Percentiles rank a stretch among this genome's conserved stretches.
Conservation (phyloP, 2,113 vertebrate genomes). For the Ceyx cyanopectus region DNA sequence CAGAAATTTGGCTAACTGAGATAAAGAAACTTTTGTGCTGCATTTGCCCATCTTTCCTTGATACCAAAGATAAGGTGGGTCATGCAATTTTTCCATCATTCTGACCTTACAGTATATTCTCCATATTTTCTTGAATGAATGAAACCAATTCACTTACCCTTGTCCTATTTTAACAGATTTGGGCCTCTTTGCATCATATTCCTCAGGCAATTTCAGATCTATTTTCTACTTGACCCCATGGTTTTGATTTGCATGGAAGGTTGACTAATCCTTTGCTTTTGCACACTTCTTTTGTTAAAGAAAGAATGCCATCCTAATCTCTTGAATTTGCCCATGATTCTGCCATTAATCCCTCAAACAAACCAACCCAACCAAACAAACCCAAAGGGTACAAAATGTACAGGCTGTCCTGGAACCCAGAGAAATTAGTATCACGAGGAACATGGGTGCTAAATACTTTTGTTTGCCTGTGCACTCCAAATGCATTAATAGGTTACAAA, state of each 20-base stretch:
- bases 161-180: conserved; percentile 2
- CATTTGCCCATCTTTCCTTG: not conserved
- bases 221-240: not conserved
- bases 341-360: not conserved
- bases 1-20: not conserved
- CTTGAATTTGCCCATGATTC: not conserved
- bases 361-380: not conserved
- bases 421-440: not conserved
- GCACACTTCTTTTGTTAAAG: not conserved
- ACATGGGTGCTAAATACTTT: not conserved
- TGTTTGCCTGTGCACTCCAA: conserved; percentile 5
- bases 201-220: not conserved
- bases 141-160: not conserved
- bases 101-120: not conserved
- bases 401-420: not conserved
- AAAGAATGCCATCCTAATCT: not conserved
- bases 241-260: not conserved
- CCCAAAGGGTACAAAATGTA: not conserved
- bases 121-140: not conserved
- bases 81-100: not conserved
- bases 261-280: not conserved
- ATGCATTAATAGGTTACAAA: conserved; percentile 23
- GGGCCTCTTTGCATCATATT: not conserved
- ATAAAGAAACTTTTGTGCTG: not conserved
- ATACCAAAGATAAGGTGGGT: not conserved